Percentiles rank a stretch among this genome's conserved stretches.
Evolutionary conservation across 2,113 vertebrate genomes (phyloP).

Genomic region (Eptesicus fuscus): DNA sequence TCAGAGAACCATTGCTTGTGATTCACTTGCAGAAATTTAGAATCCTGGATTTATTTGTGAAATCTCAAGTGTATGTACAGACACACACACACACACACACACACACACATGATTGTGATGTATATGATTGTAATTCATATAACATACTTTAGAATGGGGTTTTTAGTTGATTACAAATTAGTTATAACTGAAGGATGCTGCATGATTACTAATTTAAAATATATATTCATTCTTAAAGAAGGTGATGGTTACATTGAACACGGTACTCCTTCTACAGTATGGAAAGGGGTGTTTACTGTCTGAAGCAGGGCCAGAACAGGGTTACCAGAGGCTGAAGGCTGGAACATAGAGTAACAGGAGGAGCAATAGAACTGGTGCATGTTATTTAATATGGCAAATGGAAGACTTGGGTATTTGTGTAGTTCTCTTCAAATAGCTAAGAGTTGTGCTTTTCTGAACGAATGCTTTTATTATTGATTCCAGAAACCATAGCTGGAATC

Average conservation of each 20-base stretch:
- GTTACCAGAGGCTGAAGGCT: background rate
- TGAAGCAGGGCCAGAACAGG: fast-evolving
- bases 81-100: too few relatives aligned
- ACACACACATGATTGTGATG: too few relatives aligned
- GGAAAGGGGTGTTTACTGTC: background rate
- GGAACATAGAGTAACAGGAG: background rate
- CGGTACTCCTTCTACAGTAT: background rate
- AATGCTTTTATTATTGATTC: background rate
- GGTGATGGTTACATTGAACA: background rate
- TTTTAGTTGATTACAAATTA: background rate
- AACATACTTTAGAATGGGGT: background rate
- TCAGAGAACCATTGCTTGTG: background rate
- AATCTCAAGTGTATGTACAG: background rate
- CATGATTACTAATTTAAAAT: background rate
- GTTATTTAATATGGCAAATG: background rate
- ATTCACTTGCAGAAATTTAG: background rate
- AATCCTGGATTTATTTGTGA: background rate
- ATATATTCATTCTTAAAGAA: background rate
- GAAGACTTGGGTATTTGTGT: background rate
- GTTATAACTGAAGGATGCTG: background rate
- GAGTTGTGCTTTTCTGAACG: background rate
- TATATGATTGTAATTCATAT: background rate
- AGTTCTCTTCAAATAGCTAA: background rate
- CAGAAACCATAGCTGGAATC: background rate
- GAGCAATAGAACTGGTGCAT: background rate